These are phyloP conservation scores for Muscicapa striata DNA, from an alignment of 2,797 vertebrate species.

Conservation along the genomic window DNA sequence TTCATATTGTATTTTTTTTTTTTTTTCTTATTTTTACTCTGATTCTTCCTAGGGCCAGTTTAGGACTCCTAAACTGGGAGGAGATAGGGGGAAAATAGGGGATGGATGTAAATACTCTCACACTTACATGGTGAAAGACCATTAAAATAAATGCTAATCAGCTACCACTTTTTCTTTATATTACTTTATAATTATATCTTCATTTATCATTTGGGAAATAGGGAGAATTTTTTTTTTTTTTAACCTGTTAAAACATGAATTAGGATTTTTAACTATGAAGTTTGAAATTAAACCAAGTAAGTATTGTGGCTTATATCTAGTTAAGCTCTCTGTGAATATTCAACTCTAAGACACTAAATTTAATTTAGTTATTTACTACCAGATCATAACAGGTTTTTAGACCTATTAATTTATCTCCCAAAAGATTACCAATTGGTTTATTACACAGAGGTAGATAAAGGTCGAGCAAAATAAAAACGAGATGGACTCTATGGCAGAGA, in stretches of 20 bases:
- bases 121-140: neutral
- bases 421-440: neutral
- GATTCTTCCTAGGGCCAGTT: neutral
- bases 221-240: neutral
- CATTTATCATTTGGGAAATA: neutral
- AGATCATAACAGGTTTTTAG: neutral
- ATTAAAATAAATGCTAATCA: neutral
- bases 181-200: neutral
- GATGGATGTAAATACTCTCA: neutral
- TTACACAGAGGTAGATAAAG: neutral
- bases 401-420: neutral
- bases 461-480: neutral
- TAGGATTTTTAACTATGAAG: neutral
- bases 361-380: neutral
- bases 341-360: neutral
- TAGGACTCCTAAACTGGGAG: neutral
- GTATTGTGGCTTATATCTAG: neutral
- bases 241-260: neutral
- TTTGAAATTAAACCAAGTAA: neutral
- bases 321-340: neutral
- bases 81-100: neutral
- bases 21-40: neutral
- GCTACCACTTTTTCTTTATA: neutral
- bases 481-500: neutral
- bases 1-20: neutral